A percentile compares a stretch with the other conserved stretches of the same genome.
Evolutionary conservation across 2,797 vertebrate genomes (phyloP).

Genomic region (Anguilla anguilla): DNA sequence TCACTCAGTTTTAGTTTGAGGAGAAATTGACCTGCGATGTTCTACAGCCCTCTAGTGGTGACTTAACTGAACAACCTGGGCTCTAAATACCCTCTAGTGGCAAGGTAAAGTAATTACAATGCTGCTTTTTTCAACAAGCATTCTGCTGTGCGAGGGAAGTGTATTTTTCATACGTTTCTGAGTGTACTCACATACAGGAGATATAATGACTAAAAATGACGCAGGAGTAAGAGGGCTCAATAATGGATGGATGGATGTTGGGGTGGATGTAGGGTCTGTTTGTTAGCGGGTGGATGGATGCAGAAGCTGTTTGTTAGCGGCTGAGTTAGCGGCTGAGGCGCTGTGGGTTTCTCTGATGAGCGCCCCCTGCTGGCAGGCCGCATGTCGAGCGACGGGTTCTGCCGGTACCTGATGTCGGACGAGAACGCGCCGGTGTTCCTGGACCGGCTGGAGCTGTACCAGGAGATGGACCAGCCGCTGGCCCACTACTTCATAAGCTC

Average conservation of each 20-base stretch:
- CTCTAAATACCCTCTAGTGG: constrained; percentile 22
- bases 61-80: background rate
- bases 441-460: constrained; percentile 93
- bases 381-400: constrained; percentile 96
- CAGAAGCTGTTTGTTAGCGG: no score
- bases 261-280: no score
- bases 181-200: no score
- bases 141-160: background rate
- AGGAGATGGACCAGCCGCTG: constrained; percentile 96
- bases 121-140: background rate
- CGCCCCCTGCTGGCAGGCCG: constrained; percentile 64
- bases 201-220: no score
- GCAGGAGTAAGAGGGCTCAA: no score
- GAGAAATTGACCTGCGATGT: background rate
- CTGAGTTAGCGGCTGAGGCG: background rate
- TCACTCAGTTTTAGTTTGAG: no score
- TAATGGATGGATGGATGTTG: no score
- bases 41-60: constrained; percentile 64
- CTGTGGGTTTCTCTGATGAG: background rate
- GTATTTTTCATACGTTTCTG: no score
- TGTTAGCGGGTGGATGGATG: background rate
- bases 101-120: background rate
- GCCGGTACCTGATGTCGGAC: constrained; percentile 96
- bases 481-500: constrained; percentile 98
- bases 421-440: constrained; percentile 97